Evolutionary conservation across 2,113 vertebrate genomes (phyloP).

Genomic region (Tyto alba): DNA sequence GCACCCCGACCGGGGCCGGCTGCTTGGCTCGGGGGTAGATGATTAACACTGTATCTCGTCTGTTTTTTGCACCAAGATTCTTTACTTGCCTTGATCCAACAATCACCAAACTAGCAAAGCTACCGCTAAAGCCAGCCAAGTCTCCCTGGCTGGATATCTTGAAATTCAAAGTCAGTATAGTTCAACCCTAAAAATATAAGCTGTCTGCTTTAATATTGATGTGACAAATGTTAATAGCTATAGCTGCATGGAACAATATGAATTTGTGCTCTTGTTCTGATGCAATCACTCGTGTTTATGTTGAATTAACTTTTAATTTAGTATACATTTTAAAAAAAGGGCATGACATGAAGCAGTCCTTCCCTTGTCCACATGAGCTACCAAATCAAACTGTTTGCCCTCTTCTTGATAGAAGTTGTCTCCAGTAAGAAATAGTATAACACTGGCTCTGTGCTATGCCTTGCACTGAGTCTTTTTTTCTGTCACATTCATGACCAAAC

Average conservation of each 20-base stretch:
- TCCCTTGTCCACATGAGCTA: rapidly evolving
- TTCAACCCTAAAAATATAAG: not conserved
- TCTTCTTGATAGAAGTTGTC: not conserved
- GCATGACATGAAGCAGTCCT: not conserved
- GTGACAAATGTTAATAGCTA: not conserved
- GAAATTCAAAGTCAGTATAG: not conserved
- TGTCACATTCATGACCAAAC: not conserved
- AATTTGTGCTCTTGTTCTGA: not conserved
- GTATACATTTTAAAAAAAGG: not conserved
- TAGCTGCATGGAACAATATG: not conserved
- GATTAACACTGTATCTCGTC: not conserved
- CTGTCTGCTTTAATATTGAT: not conserved
- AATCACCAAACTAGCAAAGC: not conserved
- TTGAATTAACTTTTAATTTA: not conserved
- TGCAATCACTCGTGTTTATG: not conserved
- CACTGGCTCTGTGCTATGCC: not conserved
- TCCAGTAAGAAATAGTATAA: not conserved
- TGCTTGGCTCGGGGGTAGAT: not conserved
- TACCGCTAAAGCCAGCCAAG: not conserved
- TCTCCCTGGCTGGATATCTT: not conserved
- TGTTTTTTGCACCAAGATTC: not conserved
- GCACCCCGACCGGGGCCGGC: not conserved
- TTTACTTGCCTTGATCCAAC: not conserved
- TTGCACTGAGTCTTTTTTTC: not conserved
- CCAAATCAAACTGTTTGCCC: not conserved